phyloP scores from a whole-genome alignment of 1,140 invertebrate genomes.

The Cepaea nemoralis region DNA sequence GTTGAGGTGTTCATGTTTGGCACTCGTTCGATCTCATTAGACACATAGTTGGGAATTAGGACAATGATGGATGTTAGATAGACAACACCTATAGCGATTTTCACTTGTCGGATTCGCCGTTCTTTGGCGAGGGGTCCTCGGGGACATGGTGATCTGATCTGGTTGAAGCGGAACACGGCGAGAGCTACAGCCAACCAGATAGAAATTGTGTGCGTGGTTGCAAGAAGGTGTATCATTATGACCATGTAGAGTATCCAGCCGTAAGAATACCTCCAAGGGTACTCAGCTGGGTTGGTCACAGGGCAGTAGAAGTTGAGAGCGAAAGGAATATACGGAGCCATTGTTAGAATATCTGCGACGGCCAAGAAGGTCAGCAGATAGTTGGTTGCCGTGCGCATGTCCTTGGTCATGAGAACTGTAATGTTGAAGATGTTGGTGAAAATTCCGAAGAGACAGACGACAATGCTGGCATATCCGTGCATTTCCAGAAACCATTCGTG shows the following conservation, averaged over 20 bases:
- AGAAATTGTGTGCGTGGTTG: constrained; percentile 91
- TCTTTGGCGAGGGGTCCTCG: constrained; percentile 84
- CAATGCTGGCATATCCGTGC: constrained; percentile 81
- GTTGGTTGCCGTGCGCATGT: constrained; percentile 87
- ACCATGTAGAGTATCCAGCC: constrained; percentile 63
- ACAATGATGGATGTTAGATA: constrained; percentile 81
- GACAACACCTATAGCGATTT: constrained; percentile 80
- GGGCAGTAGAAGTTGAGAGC: constrained; percentile 77
- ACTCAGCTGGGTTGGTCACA: constrained; percentile 45
- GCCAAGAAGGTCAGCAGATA: constrained; percentile 86
- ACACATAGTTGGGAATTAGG: constrained; percentile 83
- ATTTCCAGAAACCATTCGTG: constrained; percentile 70
- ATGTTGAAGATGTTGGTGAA: constrained; percentile 92
- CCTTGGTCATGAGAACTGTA: constrained; percentile 86
- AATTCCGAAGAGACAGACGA: constrained; percentile 89
- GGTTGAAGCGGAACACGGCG: constrained; percentile 81
- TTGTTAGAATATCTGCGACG: constrained; percentile 87
- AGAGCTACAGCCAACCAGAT: constrained; percentile 92
- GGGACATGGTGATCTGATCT: constrained; percentile 78
- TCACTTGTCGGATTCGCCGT: constrained; percentile 74
- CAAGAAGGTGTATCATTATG: constrained; percentile 76
- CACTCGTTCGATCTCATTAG: constrained; percentile 54
- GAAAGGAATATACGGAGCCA: constrained; percentile 89
- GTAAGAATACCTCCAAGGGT: constrained; percentile 56
- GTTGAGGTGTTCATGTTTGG: constrained; percentile 45